Percentiles rank a stretch among this genome's conserved stretches.
Evolutionary conservation across 2,113 vertebrate species (phyloP).

Genomic region (Tringa solitaria): DNA sequence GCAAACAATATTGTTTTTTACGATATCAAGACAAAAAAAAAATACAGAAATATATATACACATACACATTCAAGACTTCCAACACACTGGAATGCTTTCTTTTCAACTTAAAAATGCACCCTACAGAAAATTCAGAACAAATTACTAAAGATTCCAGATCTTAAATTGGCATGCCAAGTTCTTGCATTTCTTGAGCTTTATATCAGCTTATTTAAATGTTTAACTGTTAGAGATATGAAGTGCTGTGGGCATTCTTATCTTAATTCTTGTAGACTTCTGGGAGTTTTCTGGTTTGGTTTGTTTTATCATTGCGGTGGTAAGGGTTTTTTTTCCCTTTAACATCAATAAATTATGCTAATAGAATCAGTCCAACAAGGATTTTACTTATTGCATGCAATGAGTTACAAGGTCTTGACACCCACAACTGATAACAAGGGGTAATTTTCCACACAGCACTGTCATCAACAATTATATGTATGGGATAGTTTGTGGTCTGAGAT

Average conservation of each 20-base stretch:
- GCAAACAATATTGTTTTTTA: background rate
- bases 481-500: background rate
- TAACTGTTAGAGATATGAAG: background rate
- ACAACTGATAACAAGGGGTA: background rate
- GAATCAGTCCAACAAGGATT: background rate
- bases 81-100: background rate
- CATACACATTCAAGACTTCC: background rate
- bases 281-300: background rate
- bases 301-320: background rate
- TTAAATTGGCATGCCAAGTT: background rate
- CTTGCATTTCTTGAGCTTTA: background rate
- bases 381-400: background rate
- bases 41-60: background rate
- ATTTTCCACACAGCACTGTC: background rate
- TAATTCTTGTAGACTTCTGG: background rate
- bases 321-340: background rate
- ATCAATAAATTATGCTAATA: background rate
- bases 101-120: background rate
- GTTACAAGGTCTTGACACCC: background rate
- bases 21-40: background rate
- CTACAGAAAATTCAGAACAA: background rate
- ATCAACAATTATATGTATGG: background rate
- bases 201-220: background rate
- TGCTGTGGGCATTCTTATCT: background rate
- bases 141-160: background rate